A percentile compares a stretch with the other conserved stretches of the same genome.
These are phyloP conservation scores for Pharmacophagus antenor DNA, from an alignment of 2,888 invertebrate species.

Conservation along the genomic window DNA sequence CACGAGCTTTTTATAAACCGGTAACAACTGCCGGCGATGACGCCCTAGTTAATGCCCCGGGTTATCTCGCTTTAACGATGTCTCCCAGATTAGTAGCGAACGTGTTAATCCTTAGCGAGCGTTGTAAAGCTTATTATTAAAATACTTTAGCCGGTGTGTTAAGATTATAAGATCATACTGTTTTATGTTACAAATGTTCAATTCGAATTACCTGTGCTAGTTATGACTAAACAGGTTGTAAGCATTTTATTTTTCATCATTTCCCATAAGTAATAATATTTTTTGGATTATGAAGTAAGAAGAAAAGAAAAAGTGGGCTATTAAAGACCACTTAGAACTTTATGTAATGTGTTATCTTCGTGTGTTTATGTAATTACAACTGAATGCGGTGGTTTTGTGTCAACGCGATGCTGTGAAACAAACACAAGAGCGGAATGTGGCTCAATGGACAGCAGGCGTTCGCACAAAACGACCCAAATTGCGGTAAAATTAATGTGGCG, in stretches of 20 bases:
- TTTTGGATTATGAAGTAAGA: no score
- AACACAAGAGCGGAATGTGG: constrained; percentile 25
- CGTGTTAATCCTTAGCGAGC: constrained; percentile 1
- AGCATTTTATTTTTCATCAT: no score
- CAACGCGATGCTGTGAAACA: constrained; percentile 15
- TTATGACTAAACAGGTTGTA: no score
- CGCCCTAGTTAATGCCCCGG: constrained; percentile 10
- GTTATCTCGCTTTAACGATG: constrained; percentile 22
- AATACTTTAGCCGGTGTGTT: background rate
- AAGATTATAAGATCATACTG: background rate
- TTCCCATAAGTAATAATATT: no score
- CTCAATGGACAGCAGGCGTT: constrained; percentile 20
- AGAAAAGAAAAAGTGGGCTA: background rate
- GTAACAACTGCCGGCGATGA: constrained; percentile 24
- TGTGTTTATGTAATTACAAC: background rate
- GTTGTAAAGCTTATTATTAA: background rate
- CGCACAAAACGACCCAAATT: constrained; percentile 29
- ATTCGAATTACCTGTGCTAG: background rate
- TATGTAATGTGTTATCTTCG: background rate
- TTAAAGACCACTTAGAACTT: background rate
- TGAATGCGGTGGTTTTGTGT: constrained; percentile 21
- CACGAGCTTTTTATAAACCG: constrained; percentile 20
- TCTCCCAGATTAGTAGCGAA: constrained; percentile 11
- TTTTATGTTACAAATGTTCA: no score
- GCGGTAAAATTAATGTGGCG: constrained; percentile 17